Evolutionary conservation across 53 echinoderm and acorn worm species (phyloP).

Genomic region (Glandiceps talaboti): DNA sequence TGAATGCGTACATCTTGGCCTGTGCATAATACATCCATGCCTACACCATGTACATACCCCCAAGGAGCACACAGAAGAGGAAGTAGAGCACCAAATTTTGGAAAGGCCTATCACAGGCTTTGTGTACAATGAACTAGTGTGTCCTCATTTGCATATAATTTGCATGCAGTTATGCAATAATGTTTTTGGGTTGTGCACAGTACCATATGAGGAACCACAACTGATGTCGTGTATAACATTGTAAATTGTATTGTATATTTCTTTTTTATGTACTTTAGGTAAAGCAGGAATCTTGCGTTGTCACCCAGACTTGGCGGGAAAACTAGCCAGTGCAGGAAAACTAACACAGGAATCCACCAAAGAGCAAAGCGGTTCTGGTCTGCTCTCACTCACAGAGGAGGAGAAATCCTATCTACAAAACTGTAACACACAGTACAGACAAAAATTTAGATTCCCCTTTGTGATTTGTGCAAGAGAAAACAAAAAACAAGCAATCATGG

Average conservation of each 20-base stretch:
- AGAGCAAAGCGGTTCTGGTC: constrained; percentile 38
- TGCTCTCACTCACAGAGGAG: constrained; percentile 26
- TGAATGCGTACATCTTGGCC: no score
- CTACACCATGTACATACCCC: no score
- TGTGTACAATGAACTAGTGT: no score
- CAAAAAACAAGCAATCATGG: constrained; percentile 27
- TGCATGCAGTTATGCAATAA: no score
- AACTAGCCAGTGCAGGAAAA: constrained; percentile 24
- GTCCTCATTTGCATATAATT: no score
- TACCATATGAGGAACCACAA: no score
- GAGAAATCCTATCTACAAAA: constrained; percentile 19
- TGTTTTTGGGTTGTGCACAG: no score
- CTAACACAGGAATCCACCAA: constrained; percentile 41
- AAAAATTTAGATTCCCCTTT: constrained; percentile 56
- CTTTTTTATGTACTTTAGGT: constrained; percentile 14
- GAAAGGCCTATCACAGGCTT: no score
- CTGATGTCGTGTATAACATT: not conserved
- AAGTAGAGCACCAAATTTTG: no score
- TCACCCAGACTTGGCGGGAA: constrained; percentile 59
- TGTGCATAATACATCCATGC: no score
- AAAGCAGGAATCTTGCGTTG: constrained; percentile 48
- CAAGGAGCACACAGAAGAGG: no score
- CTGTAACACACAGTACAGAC: constrained; percentile 27
- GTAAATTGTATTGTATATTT: not conserved
- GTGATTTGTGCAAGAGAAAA: constrained; percentile 66